Base-by-base conservation (phyloP, 1,140 invertebrate species). In the Anagrus nilaparvatae region DNA sequence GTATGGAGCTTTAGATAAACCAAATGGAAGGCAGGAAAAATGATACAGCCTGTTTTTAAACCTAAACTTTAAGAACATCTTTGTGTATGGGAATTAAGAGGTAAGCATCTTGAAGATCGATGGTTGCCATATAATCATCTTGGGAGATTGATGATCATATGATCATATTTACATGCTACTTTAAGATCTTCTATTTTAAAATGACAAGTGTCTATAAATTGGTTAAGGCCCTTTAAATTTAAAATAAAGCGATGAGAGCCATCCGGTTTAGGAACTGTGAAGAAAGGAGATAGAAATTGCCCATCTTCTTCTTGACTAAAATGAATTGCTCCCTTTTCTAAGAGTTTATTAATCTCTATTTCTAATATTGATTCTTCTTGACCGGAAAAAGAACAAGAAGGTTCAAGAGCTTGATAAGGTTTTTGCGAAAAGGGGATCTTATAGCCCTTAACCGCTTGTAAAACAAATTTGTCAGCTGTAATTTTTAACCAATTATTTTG, bases 91-190 rank as follows among this genome's bases (percentile, higher is more conserved):
- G 46, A 4, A 54, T 42, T 10, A 46, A 27, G 24, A 51, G 40
- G 37, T 55, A 58, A 5, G 52, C 51, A 45, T 53, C 46, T 24
- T 47, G 24, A 7, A 50, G 21, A 40, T 53, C 48, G 1, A 45
- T 21, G 21, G 32, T 34, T 29, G 30, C 19, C 18, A 40, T 27
- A 35, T 18, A 46, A 35, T 40, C 32, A n/a, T 16, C 13, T 4
- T 9, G 13, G 6, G 25, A 41, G 28, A 46, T 18, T 16, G 41
- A 17, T n/a, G n/a, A n/a, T n/a, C n/a, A n/a, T n/a, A n/a, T n/a
- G n/a, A n/a, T n/a, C n/a, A n/a, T n/a, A n/a, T 25, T 25, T 19
- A 0, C 20, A 24, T 6, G 43, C 43, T 16, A 43, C 43, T 36
- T 40, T 40, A 24, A 38, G 32, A 35, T 49, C 47, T 27, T 49